phyloP scores from a whole-genome alignment of 2,888 invertebrate species.

The Therioaphis trifolii region DNA sequence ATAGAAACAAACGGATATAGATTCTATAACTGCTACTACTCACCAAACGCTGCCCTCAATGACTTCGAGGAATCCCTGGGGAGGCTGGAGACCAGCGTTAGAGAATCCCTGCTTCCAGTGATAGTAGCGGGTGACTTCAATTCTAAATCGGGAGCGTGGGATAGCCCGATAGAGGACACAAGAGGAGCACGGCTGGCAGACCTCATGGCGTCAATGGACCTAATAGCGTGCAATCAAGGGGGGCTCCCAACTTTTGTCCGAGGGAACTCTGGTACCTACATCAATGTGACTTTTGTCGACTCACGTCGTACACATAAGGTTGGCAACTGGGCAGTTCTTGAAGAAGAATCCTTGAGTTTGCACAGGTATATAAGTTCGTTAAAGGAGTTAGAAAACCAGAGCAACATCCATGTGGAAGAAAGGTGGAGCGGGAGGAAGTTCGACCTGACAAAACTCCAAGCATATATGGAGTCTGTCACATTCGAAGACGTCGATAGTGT shows the following conservation, averaged over 20 bases:
- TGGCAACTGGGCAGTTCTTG: background rate
- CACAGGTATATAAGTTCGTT: background rate
- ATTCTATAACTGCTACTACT: too few species aligned
- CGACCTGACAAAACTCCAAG: background rate
- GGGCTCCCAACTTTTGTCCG: background rate
- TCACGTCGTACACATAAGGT: background rate
- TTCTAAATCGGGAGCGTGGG: slow-evolving; percentile 13
- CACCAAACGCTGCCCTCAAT: too few species aligned
- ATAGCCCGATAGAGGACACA: background rate
- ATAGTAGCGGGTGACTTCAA: background rate
- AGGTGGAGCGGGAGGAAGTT: background rate
- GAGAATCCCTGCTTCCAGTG: background rate
- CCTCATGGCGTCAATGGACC: background rate
- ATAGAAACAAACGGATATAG: too few species aligned
- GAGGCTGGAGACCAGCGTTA: background rate
- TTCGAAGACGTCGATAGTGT: background rate
- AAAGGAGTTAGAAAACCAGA: background rate
- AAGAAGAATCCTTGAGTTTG: background rate
- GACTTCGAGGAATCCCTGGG: background rate
- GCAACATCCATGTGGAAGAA: background rate
- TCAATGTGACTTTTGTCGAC: background rate
- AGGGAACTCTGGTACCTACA: background rate
- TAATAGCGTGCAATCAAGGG: background rate
- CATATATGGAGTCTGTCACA: too few species aligned
- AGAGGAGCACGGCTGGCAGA: background rate